Evolutionary conservation across 2,113 vertebrate species (phyloP), one percentile per base, ranked within the genome.

Genomic region (Tautogolabrus adspersus): DNA sequence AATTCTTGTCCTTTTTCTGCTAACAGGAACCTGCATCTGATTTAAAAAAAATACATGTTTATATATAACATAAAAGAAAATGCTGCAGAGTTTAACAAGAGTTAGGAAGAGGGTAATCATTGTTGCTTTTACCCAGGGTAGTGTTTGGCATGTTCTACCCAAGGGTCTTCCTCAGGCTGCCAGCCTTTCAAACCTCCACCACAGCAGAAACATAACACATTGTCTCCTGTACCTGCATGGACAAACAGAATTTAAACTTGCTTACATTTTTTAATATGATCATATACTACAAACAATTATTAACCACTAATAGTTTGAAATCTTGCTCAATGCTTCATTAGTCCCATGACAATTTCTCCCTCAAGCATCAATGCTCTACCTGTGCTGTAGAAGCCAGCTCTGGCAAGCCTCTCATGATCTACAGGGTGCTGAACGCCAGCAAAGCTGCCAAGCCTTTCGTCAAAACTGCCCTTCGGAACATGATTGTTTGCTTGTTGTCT

Each of bases 121-220:
- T 18, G 3, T 34, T 30, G n/a, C n/a, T 66, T 52, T 94, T 94
- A 99, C 98, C 97, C 98, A 62, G 98, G 98, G 91, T 96, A 98
- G 93, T 96, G 90, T 82, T 93, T 98, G 61, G 97, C 97, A 85
- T 99, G 98, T 79, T 98, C 95, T 70, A 95, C 95, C 98, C 98
- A 99, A 1, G 97, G 97, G 79, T 99, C 96, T 84, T 99, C 97
- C 37, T 93, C 93, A 49, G 93, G 89, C 77, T 95, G 94, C 98
- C 98, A 99, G 47, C 93, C 90, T 68, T 93, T 96, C 64, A 99
- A 68, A 55, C 95, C 94, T 71, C 97, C 98, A 68, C 91, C 93
- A 91, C 98, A 99, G 63, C 91, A 73, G 89, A 99, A 99, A 90
- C 98, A 99, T 8, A 89, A 72, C 62, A 97, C 96, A 2, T 34